phyloP scores from a whole-genome alignment of 2,113 vertebrate species.

The Trachemys scripta region DNA sequence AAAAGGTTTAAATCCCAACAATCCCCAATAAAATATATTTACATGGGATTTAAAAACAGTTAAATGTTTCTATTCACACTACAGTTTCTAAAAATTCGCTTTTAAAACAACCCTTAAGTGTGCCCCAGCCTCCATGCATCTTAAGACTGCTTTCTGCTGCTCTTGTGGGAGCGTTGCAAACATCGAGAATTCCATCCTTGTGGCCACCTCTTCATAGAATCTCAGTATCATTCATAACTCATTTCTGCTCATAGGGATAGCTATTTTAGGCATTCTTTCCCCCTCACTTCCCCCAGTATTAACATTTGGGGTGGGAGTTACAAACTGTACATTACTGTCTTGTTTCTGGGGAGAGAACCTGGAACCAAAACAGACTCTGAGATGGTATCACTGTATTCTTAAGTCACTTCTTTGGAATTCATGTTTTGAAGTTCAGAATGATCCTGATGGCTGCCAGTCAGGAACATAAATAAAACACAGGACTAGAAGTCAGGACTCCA shows the following conservation, averaged over 20 bases:
- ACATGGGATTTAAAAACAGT: neutral
- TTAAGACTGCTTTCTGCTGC: neutral
- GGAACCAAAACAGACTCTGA: neutral
- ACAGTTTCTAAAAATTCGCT: neutral
- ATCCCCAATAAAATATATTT: neutral
- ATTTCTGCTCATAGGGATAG: neutral
- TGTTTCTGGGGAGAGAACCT: neutral
- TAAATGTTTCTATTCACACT: neutral
- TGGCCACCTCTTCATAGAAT: neutral
- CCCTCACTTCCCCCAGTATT: neutral
- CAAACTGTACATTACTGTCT: neutral
- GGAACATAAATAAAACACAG: neutral
- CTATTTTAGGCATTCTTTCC: neutral
- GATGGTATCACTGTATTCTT: neutral
- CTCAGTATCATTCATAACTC: neutral
- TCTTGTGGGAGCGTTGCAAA: neutral
- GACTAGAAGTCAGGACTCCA: neutral
- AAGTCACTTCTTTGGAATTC: neutral
- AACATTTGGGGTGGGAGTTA: neutral
- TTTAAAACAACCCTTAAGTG: neutral
- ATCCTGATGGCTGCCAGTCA: neutral
- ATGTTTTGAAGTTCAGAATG: neutral
- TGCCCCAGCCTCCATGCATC: neutral
- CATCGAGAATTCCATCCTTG: neutral
- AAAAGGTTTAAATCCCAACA: neutral